Base-by-base conservation (phyloP, 2,113 vertebrate genomes). In the Theristicus caerulescens region DNA sequence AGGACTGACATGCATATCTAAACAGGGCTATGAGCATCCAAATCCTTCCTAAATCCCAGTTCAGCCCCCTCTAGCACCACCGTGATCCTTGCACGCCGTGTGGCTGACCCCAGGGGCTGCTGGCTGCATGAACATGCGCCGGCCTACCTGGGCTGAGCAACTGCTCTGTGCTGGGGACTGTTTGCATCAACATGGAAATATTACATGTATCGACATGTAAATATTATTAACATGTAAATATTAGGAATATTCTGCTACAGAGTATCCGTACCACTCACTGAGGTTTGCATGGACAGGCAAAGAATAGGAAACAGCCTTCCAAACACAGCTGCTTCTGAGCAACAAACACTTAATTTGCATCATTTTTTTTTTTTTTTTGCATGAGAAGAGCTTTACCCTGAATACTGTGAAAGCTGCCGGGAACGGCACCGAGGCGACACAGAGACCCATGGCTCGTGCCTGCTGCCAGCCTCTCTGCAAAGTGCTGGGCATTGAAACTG, bases 201-300 rank as follows among this genome's bases (percentile, higher is more conserved):
- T 18, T 27, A 8, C 55, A 25, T 25, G 4, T 62, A 46, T 84
- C 0, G 0, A 24, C 36, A 57, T 26, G 59, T 26, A 88, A 93
- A 84, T 86, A 34, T 52, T 65, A 36, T 59, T 52, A 57, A 49
- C 34, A 62, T 54, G 71, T 51, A 95, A 94, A 93, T 83, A 42
- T 61, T 78, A 49, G 21, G 36, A 83, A 38, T 92, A 62, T 77
- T 88, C 46, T 10, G 16, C 52, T 90, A 61, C 66, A 4, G 5
- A 32, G 31, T 57, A 46, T 40, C 58, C 0, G 2, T 31, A 29
- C 15, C 31, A 12, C 42, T 90, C 54, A 26, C 18, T 0, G 3
- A 59, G 34, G 40, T 91, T 94, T 96, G 90, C 95, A 85, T 85
- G 84, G 83, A 27, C 61, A 76, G 91, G 90, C 81, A 96, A 96